Conservation (phyloP, 92 coral and sea anemone genomes). For the Phenganax subtilis region DNA sequence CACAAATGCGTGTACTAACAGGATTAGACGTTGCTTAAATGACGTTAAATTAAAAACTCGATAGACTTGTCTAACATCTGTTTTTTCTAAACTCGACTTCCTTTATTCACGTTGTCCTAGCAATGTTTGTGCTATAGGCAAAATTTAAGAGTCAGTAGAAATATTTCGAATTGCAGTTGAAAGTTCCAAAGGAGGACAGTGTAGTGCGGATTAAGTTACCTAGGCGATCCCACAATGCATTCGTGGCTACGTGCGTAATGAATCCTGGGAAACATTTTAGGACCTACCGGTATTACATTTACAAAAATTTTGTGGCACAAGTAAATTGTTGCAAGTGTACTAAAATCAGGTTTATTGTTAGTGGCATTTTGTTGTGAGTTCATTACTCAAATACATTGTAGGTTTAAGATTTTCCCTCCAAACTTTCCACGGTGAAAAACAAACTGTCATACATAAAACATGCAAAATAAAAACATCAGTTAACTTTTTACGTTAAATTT, state of each 20-base stretch:
- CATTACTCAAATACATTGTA: not conserved
- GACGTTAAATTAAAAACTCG: not conserved
- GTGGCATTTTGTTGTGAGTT: too few species aligned
- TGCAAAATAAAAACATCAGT: not conserved
- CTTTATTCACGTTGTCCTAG: not conserved
- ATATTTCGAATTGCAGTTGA: too few species aligned
- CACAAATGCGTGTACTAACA: not conserved
- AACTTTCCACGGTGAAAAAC: slow-evolving; percentile 15
- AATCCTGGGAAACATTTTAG: too few species aligned
- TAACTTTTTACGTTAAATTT: not conserved
- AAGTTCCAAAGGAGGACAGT: too few species aligned
- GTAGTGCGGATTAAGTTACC: too few species aligned
- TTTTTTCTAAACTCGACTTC: not conserved
- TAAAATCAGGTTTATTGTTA: too few species aligned
- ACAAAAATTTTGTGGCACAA: too few species aligned
- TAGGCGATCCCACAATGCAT: too few species aligned
- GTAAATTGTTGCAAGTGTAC: too few species aligned
- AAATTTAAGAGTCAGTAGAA: too few species aligned
- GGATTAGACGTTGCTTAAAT: slow-evolving; percentile 13
- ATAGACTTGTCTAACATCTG: not conserved
- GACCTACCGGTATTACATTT: too few species aligned
- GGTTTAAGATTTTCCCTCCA: not conserved
- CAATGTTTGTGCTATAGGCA: slow-evolving; percentile 6
- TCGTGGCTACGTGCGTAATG: too few species aligned
- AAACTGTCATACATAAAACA: slow-evolving; percentile 11